phyloP scores from a whole-genome alignment of 2,113 vertebrate genomes.

The Lagopus muta region DNA sequence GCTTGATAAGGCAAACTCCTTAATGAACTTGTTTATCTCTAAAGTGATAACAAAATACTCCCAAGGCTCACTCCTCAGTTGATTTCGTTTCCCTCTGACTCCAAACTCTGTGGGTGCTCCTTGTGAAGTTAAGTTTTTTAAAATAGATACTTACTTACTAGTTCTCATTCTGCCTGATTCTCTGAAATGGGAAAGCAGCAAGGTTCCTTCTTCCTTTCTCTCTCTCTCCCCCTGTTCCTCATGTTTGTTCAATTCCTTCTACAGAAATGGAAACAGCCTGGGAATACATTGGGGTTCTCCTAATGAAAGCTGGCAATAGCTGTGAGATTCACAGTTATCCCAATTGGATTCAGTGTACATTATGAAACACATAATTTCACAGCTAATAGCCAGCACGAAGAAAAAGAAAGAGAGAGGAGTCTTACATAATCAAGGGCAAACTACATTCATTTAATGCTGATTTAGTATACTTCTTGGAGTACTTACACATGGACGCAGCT shows the following conservation, averaged over 20 bases:
- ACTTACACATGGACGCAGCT: neutral
- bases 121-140: neutral
- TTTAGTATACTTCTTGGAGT: neutral
- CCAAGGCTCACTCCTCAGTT: neutral
- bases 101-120: neutral
- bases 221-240: neutral
- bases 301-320: neutral
- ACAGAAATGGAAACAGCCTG: neutral
- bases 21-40: neutral
- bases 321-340: neutral
- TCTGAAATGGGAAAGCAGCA: neutral
- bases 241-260: neutral
- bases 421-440: neutral
- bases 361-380: neutral
- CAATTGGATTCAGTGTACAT: neutral
- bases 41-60: neutral
- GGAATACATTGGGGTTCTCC: neutral
- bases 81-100: neutral
- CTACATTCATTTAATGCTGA: neutral
- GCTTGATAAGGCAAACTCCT: neutral
- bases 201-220: neutral
- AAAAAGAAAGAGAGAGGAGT: neutral
- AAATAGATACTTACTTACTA: neutral
- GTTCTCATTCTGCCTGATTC: neutral
- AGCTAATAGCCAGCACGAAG: neutral